Percentiles rank a stretch among this genome's conserved stretches.
Evolutionary conservation across 2,888 invertebrate species (phyloP).

Genomic region (Arge pagana): DNA sequence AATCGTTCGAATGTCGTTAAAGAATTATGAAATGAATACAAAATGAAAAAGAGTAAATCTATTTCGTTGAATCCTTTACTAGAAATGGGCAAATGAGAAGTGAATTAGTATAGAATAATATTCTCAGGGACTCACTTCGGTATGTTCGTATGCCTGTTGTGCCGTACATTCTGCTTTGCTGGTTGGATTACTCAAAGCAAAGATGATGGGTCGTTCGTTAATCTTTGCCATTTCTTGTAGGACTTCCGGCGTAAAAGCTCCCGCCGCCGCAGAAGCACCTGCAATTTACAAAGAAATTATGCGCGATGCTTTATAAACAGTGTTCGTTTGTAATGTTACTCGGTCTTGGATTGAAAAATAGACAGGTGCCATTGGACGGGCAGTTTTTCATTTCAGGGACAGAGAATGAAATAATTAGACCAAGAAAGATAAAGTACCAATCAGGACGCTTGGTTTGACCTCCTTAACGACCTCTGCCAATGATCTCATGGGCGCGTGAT

Average conservation of each 20-base stretch:
- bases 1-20: too few species aligned
- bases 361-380: too few species aligned
- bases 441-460: conserved; percentile 85
- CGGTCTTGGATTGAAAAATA: conserved; percentile 48
- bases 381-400: background rate
- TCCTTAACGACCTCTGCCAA: conserved; percentile 79
- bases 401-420: conserved; percentile 1
- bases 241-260: conserved; percentile 88
- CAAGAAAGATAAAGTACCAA: conserved; percentile 67
- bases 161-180: conserved; percentile 98
- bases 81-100: conserved; percentile 13
- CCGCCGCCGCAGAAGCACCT: conserved; percentile 92
- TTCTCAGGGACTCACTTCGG: conserved; percentile 73
- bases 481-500: conserved; percentile 76
- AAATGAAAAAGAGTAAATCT: too few species aligned
- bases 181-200: conserved; percentile 98
- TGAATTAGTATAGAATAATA: conserved; percentile 4
- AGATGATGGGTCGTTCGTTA: conserved; percentile 90
- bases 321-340: background rate
- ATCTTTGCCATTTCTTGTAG: conserved; percentile 83
- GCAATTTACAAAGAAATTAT: too few species aligned
- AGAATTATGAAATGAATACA: background rate
- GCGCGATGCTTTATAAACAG: background rate
- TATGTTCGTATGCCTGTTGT: conserved; percentile 88
- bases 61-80: conserved; percentile 1